These are phyloP conservation scores for Neofelis nebulosa DNA, from an alignment of 2,113 vertebrate genomes.

Conservation along the genomic window DNA sequence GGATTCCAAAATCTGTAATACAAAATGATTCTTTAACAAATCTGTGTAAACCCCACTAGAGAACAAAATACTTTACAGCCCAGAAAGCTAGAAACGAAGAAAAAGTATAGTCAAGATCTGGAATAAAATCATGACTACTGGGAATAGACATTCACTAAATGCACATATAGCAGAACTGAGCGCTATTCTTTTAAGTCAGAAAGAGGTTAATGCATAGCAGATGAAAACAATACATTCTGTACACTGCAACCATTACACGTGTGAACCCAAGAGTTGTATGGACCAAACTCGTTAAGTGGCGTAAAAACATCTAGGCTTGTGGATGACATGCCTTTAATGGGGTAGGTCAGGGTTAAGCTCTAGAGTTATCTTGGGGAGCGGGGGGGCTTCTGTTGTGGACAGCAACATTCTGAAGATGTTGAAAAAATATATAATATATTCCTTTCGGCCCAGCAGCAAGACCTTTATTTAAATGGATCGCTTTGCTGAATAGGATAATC, in stretches of 20 bases:
- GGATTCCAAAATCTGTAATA: background rate
- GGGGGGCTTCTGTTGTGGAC: background rate
- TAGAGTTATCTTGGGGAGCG: background rate
- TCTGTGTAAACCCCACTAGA: background rate
- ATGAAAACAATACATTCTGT: background rate
- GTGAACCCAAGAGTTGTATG: background rate
- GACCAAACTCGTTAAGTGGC: background rate
- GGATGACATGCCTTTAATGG: background rate
- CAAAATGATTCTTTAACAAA: background rate
- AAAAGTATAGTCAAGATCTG: background rate
- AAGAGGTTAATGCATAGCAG: background rate
- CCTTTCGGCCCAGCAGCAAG: background rate
- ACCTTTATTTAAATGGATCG: background rate
- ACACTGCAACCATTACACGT: background rate
- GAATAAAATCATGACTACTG: background rate
- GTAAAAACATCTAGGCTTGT: background rate
- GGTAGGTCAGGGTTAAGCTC: background rate
- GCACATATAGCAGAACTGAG: background rate
- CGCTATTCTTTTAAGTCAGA: background rate
- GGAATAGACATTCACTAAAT: background rate
- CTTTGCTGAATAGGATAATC: slow-evolving; percentile 1
- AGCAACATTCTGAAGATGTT: background rate
- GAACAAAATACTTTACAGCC: background rate
- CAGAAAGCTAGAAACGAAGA: background rate
- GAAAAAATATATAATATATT: background rate